These are phyloP conservation scores for Xestobium rufovillosum DNA, from an alignment of 2,888 invertebrate genomes.

Conservation along the genomic window DNA sequence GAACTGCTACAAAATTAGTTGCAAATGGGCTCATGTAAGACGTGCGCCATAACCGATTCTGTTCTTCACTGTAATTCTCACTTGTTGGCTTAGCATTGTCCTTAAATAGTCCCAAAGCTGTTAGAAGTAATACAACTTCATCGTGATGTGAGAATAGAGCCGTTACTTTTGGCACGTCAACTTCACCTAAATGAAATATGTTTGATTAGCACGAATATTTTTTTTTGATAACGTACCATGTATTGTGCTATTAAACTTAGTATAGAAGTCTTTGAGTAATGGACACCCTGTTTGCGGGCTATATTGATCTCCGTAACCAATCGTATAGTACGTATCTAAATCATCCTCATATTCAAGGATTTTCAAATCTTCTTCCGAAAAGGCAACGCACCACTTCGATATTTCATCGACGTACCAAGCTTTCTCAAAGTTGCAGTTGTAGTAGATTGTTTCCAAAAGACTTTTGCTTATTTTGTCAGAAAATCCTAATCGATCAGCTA, in stretches of 20 bases:
- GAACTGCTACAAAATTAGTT: conserved; percentile 1
- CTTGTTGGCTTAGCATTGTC: neutral
- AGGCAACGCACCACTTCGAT: conserved; percentile 1
- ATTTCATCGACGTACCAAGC: neutral
- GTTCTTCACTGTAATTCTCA: neutral
- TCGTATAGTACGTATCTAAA: neutral
- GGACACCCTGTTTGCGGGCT: neutral
- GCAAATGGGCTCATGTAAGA: neutral
- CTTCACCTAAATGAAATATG: too few relatives aligned
- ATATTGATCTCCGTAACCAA: neutral
- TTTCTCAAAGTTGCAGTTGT: neutral
- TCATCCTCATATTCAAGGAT: neutral
- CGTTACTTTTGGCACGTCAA: too few relatives aligned
- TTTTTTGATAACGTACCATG: too few relatives aligned
- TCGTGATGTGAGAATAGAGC: too few relatives aligned
- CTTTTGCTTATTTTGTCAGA: too few relatives aligned
- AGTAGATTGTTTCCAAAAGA: neutral
- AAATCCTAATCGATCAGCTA: neutral
- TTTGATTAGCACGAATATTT: too few relatives aligned
- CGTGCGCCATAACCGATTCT: neutral
- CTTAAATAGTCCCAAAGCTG: neutral
- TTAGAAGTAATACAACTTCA: too few relatives aligned
- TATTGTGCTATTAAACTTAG: neutral
- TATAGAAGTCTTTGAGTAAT: neutral
- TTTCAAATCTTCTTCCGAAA: neutral